Conservation (phyloP, 1,140 invertebrate genomes). For the Lucilia sericata region DNA sequence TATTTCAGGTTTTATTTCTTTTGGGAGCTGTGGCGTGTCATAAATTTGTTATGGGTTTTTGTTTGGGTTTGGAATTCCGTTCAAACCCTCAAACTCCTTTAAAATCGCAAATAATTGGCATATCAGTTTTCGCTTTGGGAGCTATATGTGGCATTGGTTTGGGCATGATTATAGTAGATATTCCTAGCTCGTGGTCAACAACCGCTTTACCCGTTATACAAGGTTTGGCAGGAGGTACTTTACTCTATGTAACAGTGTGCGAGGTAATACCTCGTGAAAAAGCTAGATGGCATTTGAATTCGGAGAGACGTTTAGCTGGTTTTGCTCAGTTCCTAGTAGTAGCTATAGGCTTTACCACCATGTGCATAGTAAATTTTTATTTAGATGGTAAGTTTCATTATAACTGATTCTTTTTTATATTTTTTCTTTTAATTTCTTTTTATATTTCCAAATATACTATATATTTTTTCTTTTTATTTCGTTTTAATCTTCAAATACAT, state of each 20-base stretch:
- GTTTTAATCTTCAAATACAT: not conserved
- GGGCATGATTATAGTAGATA: slow-evolving; percentile 73
- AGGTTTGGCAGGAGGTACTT: slow-evolving; percentile 88
- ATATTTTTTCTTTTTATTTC: not conserved
- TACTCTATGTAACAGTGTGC: slow-evolving; percentile 92
- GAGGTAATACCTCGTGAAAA: slow-evolving; percentile 89
- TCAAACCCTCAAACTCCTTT: slow-evolving; percentile 68
- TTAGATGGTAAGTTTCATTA: slow-evolving; percentile 63
- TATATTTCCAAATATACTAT: not conserved
- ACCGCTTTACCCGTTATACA: slow-evolving; percentile 73
- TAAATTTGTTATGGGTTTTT: slow-evolving; percentile 84
- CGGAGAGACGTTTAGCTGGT: slow-evolving; percentile 70
- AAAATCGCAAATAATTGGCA: slow-evolving; percentile 71
- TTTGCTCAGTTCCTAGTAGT: slow-evolving; percentile 73
- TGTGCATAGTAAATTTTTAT: slow-evolving; percentile 72
- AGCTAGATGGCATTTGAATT: slow-evolving; percentile 74
- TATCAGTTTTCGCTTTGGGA: slow-evolving; percentile 75
- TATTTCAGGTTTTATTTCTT: slow-evolving; percentile 75
- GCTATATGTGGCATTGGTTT: slow-evolving; percentile 76
- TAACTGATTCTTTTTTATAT: not conserved
- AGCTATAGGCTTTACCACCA: slow-evolving; percentile 72
- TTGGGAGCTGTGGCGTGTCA: slow-evolving; percentile 80
- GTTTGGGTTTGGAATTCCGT: slow-evolving; percentile 78
- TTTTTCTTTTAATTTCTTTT: slow-evolving; percentile 1
- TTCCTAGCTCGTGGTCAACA: slow-evolving; percentile 67